Evolutionary conservation across 2,113 vertebrate species (phyloP), one percentile per base, ranked within the genome.

Genomic region (Urocynchramus pylzowi): DNA sequence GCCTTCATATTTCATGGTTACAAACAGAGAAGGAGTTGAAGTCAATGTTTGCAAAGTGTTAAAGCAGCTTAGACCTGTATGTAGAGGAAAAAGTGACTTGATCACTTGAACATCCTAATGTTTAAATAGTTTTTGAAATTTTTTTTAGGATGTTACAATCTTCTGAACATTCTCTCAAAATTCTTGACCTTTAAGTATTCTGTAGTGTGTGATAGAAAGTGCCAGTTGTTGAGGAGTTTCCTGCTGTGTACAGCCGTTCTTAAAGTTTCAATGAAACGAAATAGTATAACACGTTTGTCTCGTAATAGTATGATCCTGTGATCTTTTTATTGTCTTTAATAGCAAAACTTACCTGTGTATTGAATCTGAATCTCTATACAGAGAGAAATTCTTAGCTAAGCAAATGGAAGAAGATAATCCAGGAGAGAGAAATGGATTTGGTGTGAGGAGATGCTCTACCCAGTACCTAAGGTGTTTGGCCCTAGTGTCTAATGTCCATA

Each of bases 301-400:
- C 44, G 1, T 90, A 75, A 89, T 47, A 95, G 90, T 90, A 33
- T 95, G 93, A 95, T 87, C 94, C 73, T 96, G 71, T 94, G 79
- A 84, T 88, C 67, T 94, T 93, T 96, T 94, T 91, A 65, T 95
- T 93, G 86, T 96, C 87, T 94, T 95, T 95, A 93, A 91, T 93
- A 96, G 90, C 87, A 80, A 91, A 93, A 69, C 84, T 96, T 96
- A 93, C 84, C 91, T 96, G 81, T 89, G 75, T 94, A 89, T 90
- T 12, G 35, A 75, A 90, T 97, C 93, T 97, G 89, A 96, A 93
- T 95, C 89, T 97, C 85, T 93, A 15, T 93, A 96, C 93, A 93
- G 95, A 96, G 90, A 94, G 90, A 96, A 95, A 94, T 94, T 96
- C 85, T 93, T 93, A 96, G 83, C 90, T 96, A 95, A 96, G 79